Base-by-base conservation (phyloP, 2,113 vertebrate genomes). In the Spea bombifrons region DNA sequence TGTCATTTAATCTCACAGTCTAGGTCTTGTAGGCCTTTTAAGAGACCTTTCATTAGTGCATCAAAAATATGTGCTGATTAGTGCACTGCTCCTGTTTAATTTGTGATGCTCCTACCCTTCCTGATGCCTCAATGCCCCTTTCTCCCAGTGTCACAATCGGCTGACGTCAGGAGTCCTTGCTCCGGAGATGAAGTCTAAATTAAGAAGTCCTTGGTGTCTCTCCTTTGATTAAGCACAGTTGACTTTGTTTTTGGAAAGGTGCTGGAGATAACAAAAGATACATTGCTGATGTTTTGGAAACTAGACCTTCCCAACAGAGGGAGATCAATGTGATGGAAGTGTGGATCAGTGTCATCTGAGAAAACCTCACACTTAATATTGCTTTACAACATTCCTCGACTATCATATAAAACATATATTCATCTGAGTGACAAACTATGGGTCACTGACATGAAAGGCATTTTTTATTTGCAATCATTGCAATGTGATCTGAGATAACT, bases 121-220 rank as follows among this genome's bases (percentile, higher is more conserved):
- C 49, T 9, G 8, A 12, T 44, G 4, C 44, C 61, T 64, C 64
- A 61, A n/a, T 12, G 15, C 53, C 7, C 64, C 78, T 65, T 45
- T 78, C 66, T 84, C 87, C 83, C 85, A 85, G 65, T 86, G 83
- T 84, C 87, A 83, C 71, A 81, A 89, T 87, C 2, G 4, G 88
- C 89, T 90, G 88, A 90, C 64, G 1, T 80, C 83, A 44, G 83
- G 84, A 83, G 75, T 88, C 86, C 84, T 86, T 16, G 66, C 68
- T 59, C 71, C 68, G 75, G 87, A 83, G 83, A 83, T 0, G 82
- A 87, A 73, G 83, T 87, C 88, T 90, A 90, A 90, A 87, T 90
- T 76, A 87, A 87, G 88, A 90, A 90, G 88, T 86, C 88, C 85
- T 87, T 87, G 30, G 86, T 88, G 87, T 89, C 87, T 90, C 88